Conservation (phyloP, 2,888 invertebrate genomes). For the Anarsia innoxiella region DNA sequence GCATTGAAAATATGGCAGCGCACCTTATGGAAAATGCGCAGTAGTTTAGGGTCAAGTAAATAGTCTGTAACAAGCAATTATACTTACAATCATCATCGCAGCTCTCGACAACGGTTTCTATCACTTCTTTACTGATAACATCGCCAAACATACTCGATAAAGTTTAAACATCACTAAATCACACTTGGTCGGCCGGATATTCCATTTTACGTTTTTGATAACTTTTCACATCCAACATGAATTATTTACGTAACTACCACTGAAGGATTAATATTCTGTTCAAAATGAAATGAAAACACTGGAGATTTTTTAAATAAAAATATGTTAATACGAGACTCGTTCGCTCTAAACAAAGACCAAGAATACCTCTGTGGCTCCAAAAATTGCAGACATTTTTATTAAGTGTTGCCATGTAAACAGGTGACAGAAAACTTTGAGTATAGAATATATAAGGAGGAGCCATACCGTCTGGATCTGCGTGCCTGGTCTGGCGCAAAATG, state of each 20-base stretch:
- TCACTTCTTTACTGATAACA: slow-evolving; percentile 42
- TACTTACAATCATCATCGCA: slow-evolving; percentile 59
- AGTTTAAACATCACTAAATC: slow-evolving; percentile 33
- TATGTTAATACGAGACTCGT: neutral
- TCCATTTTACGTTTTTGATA: neutral
- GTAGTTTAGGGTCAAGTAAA: neutral
- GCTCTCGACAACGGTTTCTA: slow-evolving; percentile 47
- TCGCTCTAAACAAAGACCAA: too few relatives aligned
- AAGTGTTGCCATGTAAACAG: neutral
- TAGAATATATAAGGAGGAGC: too few relatives aligned
- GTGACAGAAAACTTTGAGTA: too few relatives aligned
- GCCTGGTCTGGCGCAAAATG: too few relatives aligned
- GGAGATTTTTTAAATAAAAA: neutral
- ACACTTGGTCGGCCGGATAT: neutral
- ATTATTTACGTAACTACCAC: too few relatives aligned
- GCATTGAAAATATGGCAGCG: neutral
- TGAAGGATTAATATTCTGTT: too few relatives aligned
- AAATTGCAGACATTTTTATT: neutral
- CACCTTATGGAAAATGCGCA: neutral
- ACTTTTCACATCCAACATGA: too few relatives aligned
- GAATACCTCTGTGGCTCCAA: too few relatives aligned
- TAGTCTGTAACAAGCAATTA: neutral
- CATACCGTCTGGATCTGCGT: too few relatives aligned
- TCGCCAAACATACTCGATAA: slow-evolving; percentile 48
- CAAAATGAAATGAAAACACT: neutral